phyloP scores from a whole-genome alignment of 2,888 invertebrate genomes.

The Pecten maximus region DNA sequence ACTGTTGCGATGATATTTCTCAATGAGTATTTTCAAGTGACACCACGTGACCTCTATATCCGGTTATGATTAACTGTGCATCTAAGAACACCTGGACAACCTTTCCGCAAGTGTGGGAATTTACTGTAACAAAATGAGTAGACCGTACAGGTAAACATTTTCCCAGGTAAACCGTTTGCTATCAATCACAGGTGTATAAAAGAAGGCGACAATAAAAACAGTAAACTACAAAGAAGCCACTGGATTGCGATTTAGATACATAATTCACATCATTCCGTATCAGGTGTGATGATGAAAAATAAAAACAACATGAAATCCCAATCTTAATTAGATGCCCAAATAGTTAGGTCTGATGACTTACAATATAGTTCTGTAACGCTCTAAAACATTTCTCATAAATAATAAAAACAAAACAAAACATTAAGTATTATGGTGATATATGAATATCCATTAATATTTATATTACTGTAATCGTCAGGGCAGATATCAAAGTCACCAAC shows the following conservation, averaged over 20 bases:
- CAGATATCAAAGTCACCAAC: no score
- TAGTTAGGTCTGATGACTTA: no score
- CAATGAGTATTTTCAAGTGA: not conserved
- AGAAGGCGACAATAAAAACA: slow-evolving; percentile 9
- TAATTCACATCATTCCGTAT: not conserved
- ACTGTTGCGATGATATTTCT: not conserved
- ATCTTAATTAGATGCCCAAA: not conserved
- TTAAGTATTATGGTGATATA: no score
- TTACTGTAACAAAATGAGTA: slow-evolving; percentile 2
- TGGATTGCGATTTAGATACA: not conserved
- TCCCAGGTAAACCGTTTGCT: slow-evolving; percentile 26
- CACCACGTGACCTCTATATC: slow-evolving; percentile 21
- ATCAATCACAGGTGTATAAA: not conserved
- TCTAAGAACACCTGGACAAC: slow-evolving; percentile 13
- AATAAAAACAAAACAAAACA: no score
- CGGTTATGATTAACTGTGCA: slow-evolving; percentile 35
- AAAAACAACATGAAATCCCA: not conserved
- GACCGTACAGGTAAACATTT: not conserved
- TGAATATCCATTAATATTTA: no score
- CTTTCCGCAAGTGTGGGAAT: slow-evolving; percentile 20
- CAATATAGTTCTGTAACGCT: no score
- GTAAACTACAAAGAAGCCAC: not conserved
- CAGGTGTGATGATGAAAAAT: not conserved
- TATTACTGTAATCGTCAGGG: no score
- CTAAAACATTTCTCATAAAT: no score